These are phyloP conservation scores for Falco naumanni DNA, from an alignment of 2,797 vertebrate species.

Conservation along the genomic window DNA sequence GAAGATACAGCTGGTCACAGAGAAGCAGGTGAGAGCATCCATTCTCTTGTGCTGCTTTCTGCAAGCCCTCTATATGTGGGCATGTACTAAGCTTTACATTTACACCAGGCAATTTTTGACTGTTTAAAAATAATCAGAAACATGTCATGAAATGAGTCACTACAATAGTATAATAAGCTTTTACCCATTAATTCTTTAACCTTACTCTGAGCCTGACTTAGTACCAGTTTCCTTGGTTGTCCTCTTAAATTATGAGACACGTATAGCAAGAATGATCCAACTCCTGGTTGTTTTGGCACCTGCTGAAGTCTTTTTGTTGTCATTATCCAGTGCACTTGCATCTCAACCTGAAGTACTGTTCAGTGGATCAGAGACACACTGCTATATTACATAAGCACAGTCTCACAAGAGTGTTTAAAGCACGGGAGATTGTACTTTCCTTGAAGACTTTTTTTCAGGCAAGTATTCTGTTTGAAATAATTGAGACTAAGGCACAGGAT, in stretches of 20 bases:
- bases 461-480: neutral
- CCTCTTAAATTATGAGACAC: neutral
- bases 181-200: neutral
- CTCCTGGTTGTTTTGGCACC: neutral
- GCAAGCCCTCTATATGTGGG: neutral
- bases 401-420: neutral
- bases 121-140: neutral
- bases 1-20: slow-evolving; percentile 63
- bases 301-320: neutral
- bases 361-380: neutral
- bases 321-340: neutral
- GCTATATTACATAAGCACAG: rapidly evolving
- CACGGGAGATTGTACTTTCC: neutral
- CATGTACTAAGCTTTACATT: neutral
- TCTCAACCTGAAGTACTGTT: neutral
- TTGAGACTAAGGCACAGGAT: neutral
- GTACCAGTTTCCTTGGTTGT: neutral
- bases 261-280: neutral
- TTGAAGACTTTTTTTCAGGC: neutral
- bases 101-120: neutral
- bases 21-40: slow-evolving; percentile 52
- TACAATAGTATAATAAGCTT: neutral
- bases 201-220: neutral
- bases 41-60: neutral
- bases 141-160: neutral